Evolutionary conservation across 2,113 vertebrate genomes (phyloP), one percentile per base, ranked within the genome.

Genomic region (Takifugu bimaculatus): DNA sequence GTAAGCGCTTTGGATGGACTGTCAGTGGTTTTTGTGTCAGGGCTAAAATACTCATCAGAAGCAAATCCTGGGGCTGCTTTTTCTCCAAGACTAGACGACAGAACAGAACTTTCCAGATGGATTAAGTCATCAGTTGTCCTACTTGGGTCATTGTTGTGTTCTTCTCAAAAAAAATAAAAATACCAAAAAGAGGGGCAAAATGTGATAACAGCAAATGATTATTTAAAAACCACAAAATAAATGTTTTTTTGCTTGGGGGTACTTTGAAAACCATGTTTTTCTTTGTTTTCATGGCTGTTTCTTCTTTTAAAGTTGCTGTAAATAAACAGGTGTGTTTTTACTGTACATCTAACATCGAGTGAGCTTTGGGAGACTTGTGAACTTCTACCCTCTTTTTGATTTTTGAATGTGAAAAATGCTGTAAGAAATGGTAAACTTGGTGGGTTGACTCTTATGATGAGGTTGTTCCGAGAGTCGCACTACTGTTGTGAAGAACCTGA

Each of bases 201-300:
- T 63, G 69, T 47, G 54, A 53, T 48, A 68, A 39, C 28, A 54
- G 39, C 52, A 64, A 69, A 77, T 74, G 63, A 68, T 74, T 25
- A 39, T 39, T 39, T 11, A 39, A 39, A 39, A 39, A 39, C 7
- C 35, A 10, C 9, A 55, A 39, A 39, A 39, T 39, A 69, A 73
- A 57, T 54, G 50, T 27, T 70, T 82, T 39, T 39, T 6, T 39
- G 35, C 35, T 39, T 70, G 79, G 79, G 35, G 9, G 7, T 39
- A 39, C 83, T 77, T 73, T 82, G 68, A 54, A 85, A 88, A 85
- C 85, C 84, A 87, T 72, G 61, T 82, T 63, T 85, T 78, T 79
- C 13, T 64, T 60, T 74, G 50, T 6, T 81, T 75, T 79, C 6
- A 71, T 10, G 3, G 35, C 35, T 39, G 35, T 39, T 15, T 45